Evolutionary conservation across 2,113 vertebrate species (phyloP).

Genomic region (Sylvilagus bachmani): DNA sequence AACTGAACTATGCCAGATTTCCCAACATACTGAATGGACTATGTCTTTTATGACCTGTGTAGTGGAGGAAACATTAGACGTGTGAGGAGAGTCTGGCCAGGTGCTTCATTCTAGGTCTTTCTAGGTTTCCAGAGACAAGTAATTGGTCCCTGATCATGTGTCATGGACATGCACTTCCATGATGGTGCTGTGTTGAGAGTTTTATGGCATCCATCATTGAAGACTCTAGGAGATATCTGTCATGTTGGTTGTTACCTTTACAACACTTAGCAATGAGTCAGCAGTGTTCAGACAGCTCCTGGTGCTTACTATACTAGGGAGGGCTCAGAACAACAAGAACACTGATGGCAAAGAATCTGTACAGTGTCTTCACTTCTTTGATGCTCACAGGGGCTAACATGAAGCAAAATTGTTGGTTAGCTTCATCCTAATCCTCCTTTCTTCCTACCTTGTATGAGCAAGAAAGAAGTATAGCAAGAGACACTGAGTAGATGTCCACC

Average conservation of each 20-base stretch:
- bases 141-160: background rate
- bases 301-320: background rate
- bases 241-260: background rate
- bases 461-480: background rate
- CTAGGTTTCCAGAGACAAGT: background rate
- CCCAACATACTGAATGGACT: background rate
- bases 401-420: background rate
- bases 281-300: background rate
- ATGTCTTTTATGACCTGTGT: background rate
- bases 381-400: background rate
- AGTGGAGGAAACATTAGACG: background rate
- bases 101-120: conserved; percentile 5
- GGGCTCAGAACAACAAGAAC: background rate
- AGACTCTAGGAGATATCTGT: background rate
- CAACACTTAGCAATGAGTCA: too few species aligned
- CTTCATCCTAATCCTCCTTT: background rate
- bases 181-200: background rate
- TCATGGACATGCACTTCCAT: background rate
- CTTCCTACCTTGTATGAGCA: background rate
- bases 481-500: background rate
- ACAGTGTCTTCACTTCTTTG: background rate
- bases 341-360: background rate
- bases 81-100: background rate
- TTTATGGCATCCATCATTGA: background rate
- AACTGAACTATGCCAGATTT: conserved; percentile 25